Evolutionary conservation across 2,113 vertebrate genomes (phyloP).

Genomic region (Tichodroma muraria): DNA sequence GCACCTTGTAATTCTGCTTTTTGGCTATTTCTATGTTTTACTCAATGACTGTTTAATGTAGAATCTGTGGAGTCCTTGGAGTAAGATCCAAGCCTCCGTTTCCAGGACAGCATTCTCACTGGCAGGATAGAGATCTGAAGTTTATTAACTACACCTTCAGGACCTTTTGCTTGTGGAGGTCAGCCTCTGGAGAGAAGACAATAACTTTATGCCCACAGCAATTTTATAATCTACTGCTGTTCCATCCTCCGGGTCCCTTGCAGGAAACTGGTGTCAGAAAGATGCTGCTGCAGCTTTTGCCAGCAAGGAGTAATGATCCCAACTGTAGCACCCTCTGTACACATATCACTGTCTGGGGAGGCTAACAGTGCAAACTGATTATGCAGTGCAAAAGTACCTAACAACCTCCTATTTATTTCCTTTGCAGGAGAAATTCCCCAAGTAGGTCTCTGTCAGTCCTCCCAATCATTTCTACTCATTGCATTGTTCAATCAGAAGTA

Average conservation of each 20-base stretch:
- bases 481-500: not conserved
- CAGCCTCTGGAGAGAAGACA: not conserved
- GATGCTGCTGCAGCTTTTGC: not conserved
- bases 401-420: not conserved
- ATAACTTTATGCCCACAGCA: not conserved
- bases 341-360: not conserved
- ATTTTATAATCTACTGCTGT: not conserved
- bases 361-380: not conserved
- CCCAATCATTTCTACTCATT: not conserved
- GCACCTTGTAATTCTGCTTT: not conserved
- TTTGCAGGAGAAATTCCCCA: not conserved
- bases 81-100: not conserved
- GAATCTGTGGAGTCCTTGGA: not conserved
- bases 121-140: not conserved
- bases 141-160: not conserved
- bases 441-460: not conserved
- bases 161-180: not conserved
- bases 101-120: not conserved
- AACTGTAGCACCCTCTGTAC: not conserved
- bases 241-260: not conserved
- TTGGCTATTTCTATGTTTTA: not conserved
- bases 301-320: not conserved
- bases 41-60: not conserved
- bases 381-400: not conserved
- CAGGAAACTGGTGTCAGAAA: not conserved